Evolutionary conservation across 2,797 vertebrate genomes (phyloP).

Genomic region (Martes flavigula): DNA sequence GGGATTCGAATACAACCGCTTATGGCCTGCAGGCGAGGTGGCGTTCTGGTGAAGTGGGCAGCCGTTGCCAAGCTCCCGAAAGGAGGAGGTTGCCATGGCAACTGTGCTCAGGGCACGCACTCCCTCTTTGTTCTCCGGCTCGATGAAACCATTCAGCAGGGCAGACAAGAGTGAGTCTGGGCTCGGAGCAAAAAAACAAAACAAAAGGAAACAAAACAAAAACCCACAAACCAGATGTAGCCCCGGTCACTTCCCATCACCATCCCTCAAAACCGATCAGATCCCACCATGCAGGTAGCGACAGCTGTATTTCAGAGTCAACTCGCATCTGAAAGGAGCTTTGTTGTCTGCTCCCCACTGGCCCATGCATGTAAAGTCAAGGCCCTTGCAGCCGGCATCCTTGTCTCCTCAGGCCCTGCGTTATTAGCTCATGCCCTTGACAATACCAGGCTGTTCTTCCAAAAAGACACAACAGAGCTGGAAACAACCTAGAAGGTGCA

Average conservation of each 20-base stretch:
- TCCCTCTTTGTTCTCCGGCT: constrained; percentile 37
- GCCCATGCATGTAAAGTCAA: not conserved
- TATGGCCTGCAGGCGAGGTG: not conserved
- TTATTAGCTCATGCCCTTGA: not conserved
- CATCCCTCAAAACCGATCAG: not conserved
- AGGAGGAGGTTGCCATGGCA: not conserved
- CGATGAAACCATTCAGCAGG: not conserved
- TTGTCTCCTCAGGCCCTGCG: not conserved
- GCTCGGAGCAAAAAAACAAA: not conserved
- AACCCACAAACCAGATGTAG: not conserved
- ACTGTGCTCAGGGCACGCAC: not conserved
- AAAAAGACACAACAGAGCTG: not conserved
- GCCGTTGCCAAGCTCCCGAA: not conserved
- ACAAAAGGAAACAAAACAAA: not conserved
- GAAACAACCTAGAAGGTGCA: constrained; percentile 14
- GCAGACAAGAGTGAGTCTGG: not conserved
- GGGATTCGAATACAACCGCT: not conserved
- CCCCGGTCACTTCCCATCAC: not conserved
- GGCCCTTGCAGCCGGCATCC: not conserved
- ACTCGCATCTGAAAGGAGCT: not conserved
- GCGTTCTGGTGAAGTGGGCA: not conserved
- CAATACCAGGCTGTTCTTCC: not conserved
- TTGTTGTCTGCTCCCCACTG: not conserved
- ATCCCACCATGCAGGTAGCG: not conserved
- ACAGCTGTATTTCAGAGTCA: not conserved